Evolutionary conservation across 2,888 invertebrate species (phyloP), one percentile per base, ranked within the genome.

Genomic region (Melanchra persicariae): DNA sequence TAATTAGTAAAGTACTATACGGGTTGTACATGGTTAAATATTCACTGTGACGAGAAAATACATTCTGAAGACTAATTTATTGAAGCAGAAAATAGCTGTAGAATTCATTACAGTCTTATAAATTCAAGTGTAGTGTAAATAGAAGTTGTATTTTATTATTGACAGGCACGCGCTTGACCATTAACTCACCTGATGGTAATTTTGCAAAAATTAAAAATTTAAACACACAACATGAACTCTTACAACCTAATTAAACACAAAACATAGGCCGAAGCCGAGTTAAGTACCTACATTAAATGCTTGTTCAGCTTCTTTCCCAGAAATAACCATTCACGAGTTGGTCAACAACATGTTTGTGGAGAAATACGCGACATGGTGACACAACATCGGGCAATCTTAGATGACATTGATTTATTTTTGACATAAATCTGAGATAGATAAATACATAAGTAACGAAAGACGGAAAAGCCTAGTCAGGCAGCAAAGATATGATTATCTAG

Each of bases 351-450:
- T 77, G 5, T 94, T 93, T 74, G 82, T 81, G 71, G 65, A 85
- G 55, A 86, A 73, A 74, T 94, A 91, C 68, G 92, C 2, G 79
- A 87, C 22, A 87, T 94, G 69, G 91, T 92, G 5, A 82, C 89
- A 45, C 94, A 94, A 79, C 95, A 95, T 77, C 89, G 84, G 61
- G 81, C 85, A 57, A 87, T 95, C 82, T 87, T 95, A 58, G 86
- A 88, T 95, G 8, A 47, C 12, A 4, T n/a, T 3, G 47, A 24
- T 43, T 52, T 49, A 22, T 10, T 6, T 12, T 24, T 6, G 5
- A 40, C 15, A 37, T 8, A 40, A 8, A 34, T 7, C 26, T n/a
- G n/a, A n/a, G n/a, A n/a, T n/a, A n/a, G n/a, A n/a, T n/a, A n/a
- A n/a, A n/a, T n/a, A n/a, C n/a, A n/a, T n/a, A n/a, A n/a, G n/a